A percentile compares a stretch with the other conserved stretches of the same genome.
These are phyloP conservation scores for Peromyscus maniculatus DNA, from an alignment of 2,113 vertebrate genomes.

Conservation along the genomic window DNA sequence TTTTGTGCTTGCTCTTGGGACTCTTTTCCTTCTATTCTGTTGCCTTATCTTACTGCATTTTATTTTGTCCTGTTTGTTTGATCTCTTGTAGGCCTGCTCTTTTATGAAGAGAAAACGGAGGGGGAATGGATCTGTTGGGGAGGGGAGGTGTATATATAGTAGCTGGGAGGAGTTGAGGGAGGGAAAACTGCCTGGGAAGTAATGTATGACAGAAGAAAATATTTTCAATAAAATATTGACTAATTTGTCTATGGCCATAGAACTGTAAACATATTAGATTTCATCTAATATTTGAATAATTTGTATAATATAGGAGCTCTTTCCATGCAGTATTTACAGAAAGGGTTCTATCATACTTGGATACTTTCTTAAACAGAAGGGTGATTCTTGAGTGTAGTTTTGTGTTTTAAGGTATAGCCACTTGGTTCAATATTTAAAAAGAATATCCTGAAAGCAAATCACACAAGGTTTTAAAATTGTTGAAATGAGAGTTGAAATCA, in stretches of 20 bases:
- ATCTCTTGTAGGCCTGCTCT: not conserved
- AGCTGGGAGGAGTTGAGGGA: not conserved
- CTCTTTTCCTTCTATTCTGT: not conserved
- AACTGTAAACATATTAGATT: not conserved
- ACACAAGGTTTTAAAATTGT: slow-evolving; percentile 17
- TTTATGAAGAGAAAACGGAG: not conserved
- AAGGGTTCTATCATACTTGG: slow-evolving; percentile 37
- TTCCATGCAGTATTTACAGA: not conserved
- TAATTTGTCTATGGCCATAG: not conserved
- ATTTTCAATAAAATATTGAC: not conserved
- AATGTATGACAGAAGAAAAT: not conserved
- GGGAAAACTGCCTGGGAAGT: not conserved
- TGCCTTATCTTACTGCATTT: not conserved
- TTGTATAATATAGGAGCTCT: slow-evolving; percentile 28
- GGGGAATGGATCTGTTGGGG: not conserved
- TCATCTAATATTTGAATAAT: not conserved
- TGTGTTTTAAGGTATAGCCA: not conserved
- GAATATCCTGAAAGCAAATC: not conserved
- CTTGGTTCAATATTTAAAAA: not conserved
- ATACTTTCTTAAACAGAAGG: slow-evolving; percentile 20
- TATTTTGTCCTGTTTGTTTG: not conserved
- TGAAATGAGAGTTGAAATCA: slow-evolving; percentile 41
- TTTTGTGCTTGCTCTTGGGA: not conserved
- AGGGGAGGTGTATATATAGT: not conserved
- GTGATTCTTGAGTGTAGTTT: slow-evolving; percentile 30